Percentiles rank a stretch among this genome's conserved stretches.
These are phyloP conservation scores for Erithacus rubecula DNA, from an alignment of 2,797 vertebrate genomes.

Conservation along the genomic window DNA sequence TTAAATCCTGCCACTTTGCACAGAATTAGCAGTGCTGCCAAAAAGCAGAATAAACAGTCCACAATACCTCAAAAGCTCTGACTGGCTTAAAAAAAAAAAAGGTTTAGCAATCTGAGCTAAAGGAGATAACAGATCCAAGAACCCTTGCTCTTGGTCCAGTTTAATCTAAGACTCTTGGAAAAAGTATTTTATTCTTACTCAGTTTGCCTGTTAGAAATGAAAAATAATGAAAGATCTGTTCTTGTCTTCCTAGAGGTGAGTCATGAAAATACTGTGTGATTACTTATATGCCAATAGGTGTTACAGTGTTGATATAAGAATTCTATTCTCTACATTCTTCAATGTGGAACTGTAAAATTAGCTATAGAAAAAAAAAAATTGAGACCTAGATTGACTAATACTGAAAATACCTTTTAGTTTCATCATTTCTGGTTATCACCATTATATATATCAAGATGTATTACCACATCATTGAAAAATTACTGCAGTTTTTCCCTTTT, in stretches of 20 bases:
- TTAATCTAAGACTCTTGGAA: neutral
- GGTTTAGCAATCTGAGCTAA: neutral
- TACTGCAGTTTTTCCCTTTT: neutral
- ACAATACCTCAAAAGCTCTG: neutral
- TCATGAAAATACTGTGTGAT: neutral
- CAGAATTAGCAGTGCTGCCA: neutral
- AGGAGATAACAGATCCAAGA: neutral
- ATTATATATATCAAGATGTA: neutral
- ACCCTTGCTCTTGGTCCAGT: neutral
- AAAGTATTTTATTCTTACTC: neutral
- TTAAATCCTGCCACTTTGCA: neutral
- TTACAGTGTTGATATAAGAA: neutral
- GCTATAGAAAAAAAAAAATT: neutral
- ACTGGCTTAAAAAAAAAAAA: neutral
- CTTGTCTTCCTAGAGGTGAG: neutral
- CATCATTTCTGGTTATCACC: neutral
- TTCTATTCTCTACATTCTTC: neutral
- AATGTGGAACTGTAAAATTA: neutral
- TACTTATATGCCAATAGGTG: neutral
- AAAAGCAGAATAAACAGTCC: neutral
- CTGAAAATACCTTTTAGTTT: neutral
- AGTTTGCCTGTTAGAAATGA: neutral
- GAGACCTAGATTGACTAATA: neutral
- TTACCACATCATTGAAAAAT: neutral
- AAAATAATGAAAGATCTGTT: neutral